Conservation (phyloP, 1,140 invertebrate genomes). For the Bicyclus anynana region DNA sequence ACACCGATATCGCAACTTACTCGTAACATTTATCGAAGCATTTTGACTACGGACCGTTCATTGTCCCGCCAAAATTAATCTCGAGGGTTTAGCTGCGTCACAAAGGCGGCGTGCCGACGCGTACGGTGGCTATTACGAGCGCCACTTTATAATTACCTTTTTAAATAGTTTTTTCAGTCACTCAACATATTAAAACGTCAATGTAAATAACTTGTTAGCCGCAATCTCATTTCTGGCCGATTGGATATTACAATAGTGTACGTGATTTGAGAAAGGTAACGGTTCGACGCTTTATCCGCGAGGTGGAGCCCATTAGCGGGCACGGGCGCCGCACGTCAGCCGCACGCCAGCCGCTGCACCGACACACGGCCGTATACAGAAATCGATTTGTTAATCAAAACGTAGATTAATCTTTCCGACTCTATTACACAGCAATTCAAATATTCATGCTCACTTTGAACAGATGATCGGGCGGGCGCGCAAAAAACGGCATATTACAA, state of each 20-base stretch:
- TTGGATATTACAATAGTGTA: conserved; percentile 77
- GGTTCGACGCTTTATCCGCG: conserved; percentile 71
- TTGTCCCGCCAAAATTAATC: conserved; percentile 73
- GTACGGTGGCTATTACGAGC: conserved; percentile 68
- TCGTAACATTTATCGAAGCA: conserved; percentile 61
- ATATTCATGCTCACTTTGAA: conserved; percentile 17
- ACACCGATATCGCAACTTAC: conserved; percentile 63
- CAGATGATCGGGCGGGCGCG: conserved; percentile 9
- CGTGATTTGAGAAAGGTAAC: conserved; percentile 75
- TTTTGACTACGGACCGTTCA: conserved; percentile 65
- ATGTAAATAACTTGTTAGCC: conserved; percentile 77
- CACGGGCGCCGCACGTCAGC: conserved; percentile 36
- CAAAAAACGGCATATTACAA: conserved; percentile 24
- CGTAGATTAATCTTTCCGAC: conserved; percentile 23
- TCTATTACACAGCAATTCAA: conserved; percentile 18
- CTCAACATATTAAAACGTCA: conserved; percentile 75
- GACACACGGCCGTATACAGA: conserved; percentile 16
- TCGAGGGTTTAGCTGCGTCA: conserved; percentile 67
- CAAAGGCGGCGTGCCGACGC: conserved; percentile 65
- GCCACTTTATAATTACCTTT: conserved; percentile 74
- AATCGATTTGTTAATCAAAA: conserved; percentile 32
- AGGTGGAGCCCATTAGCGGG: conserved; percentile 64
- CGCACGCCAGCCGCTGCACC: conserved; percentile 14
- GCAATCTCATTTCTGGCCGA: conserved; percentile 75
- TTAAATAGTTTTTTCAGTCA: conserved; percentile 74